Evolutionary conservation across 2,113 vertebrate species (phyloP), one percentile per base, ranked within the genome.

Genomic region (Rhea americana): DNA sequence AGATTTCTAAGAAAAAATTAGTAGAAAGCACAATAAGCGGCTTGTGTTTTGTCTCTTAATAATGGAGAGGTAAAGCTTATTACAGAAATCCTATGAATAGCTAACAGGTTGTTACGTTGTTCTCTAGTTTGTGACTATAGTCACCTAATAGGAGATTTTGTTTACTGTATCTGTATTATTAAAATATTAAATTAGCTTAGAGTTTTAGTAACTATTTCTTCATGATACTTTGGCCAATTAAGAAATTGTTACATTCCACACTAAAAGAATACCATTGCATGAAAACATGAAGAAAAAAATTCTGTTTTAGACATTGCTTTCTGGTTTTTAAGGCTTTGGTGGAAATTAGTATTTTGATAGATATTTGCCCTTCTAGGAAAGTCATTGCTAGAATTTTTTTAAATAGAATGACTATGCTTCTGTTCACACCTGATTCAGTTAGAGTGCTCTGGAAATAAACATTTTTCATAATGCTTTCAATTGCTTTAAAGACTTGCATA

Each of bases 331-430:
- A 77, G 65, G 2, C 59, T 47, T 59, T 30, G 59, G 13, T 62
- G 16, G 17, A 78, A 86, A 21, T 43, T 35, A 39, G 12, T 25
- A 5, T 9, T 74, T 22, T 43, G 17, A 48, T 56, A 83, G 5
- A 45, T 47, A 45, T 89, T 62, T 83, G 5, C 5, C 14, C 4
- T 71, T 74, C 91, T 67, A 4, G 7, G 4, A 13, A 35, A 80
- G 41, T 92, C 51, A 26, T 73, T 90, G 25, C n/a, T 7, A 89
- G 26, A 89, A 62, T 51, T 85, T 93, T 93, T 93, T 47, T 78
- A 82, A 90, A 51, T 28, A 22, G 89, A 75, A 71, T 20, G 3
- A 68, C 2, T 1, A 5, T 11, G 1, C 18, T 86, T 78, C 19
- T 68, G 16, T 22, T 62, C 85, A 12, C 37, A 25, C 45, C 12